These are phyloP conservation scores for Tenodera sinensis DNA, from an alignment of 2,888 invertebrate species.

Conservation along the genomic window DNA sequence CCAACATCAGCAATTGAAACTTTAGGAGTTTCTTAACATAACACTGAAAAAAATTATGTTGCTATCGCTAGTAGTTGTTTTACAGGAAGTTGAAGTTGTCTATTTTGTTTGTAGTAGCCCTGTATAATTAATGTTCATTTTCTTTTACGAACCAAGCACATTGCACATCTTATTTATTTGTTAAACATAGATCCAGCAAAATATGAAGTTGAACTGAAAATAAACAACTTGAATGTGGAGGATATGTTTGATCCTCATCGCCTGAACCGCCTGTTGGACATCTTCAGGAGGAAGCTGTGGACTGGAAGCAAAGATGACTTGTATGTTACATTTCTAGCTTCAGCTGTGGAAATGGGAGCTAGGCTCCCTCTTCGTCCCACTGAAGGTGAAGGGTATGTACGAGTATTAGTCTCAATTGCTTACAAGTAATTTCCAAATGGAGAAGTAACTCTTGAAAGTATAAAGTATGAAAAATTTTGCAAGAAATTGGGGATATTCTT, in stretches of 20 bases:
- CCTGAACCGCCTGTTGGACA: slow-evolving; percentile 70
- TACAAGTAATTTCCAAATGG: background rate
- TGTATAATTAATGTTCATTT: no score
- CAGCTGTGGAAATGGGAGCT: slow-evolving; percentile 81
- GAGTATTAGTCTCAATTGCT: background rate
- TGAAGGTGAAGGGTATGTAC: slow-evolving; percentile 76
- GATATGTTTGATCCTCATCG: slow-evolving; percentile 74
- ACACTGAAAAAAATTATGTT: no score
- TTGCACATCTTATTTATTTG: no score
- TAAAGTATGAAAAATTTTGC: no score
- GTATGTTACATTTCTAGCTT: slow-evolving; percentile 79
- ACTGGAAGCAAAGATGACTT: slow-evolving; percentile 68
- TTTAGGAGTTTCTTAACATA: no score
- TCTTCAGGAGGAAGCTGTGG: slow-evolving; percentile 75
- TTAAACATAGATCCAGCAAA: slow-evolving; percentile 54
- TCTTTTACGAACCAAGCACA: no score
- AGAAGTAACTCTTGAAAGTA: no score
- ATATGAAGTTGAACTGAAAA: slow-evolving; percentile 80
- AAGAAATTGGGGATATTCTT: no score
- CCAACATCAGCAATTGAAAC: no score
- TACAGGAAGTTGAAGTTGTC: no score
- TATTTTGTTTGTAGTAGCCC: no score
- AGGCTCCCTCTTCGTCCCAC: slow-evolving; percentile 75
- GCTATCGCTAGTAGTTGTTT: no score
- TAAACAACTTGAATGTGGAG: slow-evolving; percentile 85